Conservation (phyloP, 2,113 vertebrate species). For the Zosterops hypoxanthus region DNA sequence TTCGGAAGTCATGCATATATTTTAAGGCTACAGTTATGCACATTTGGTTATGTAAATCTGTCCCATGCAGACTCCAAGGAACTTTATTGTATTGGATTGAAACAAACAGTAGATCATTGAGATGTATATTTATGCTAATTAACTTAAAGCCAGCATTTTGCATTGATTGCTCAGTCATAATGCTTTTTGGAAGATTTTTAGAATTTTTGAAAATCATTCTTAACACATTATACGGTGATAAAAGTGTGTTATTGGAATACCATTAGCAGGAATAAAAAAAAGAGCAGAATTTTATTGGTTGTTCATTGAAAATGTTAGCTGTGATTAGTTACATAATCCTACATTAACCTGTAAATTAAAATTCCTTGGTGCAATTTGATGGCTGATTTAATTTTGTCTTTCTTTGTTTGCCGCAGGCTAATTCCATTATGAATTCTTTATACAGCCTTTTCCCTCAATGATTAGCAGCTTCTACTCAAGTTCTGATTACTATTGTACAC, state of each 20-base stretch:
- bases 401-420: conserved; percentile 96
- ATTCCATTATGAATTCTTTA: conserved; percentile 99
- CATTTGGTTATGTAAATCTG: conserved; percentile 78
- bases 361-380: conserved; percentile 99
- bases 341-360: conserved; percentile 99
- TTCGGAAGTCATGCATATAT: conserved; percentile 74
- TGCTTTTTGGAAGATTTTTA: conserved; percentile 69
- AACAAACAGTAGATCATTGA: conserved; percentile 63
- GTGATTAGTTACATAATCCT: conserved; percentile 99
- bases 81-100: conserved; percentile 70
- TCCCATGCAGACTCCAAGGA: conserved; percentile 71
- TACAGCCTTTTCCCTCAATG: conserved; percentile 99
- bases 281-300: conserved; percentile 83
- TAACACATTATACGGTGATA: conserved; percentile 72
- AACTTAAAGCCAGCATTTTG: conserved; percentile 73
- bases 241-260: conserved; percentile 81
- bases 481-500: conserved; percentile 99
- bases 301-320: conserved; percentile 92
- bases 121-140: conserved; percentile 76
- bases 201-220: conserved; percentile 74
- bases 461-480: conserved; percentile 98
- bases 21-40: conserved; percentile 76
- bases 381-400: conserved; percentile 99
- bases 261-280: conserved; percentile 79
- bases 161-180: conserved; percentile 58